Evolutionary conservation across 2,113 vertebrate genomes (phyloP), one percentile per base, ranked within the genome.

Genomic region (Rhea americana): DNA sequence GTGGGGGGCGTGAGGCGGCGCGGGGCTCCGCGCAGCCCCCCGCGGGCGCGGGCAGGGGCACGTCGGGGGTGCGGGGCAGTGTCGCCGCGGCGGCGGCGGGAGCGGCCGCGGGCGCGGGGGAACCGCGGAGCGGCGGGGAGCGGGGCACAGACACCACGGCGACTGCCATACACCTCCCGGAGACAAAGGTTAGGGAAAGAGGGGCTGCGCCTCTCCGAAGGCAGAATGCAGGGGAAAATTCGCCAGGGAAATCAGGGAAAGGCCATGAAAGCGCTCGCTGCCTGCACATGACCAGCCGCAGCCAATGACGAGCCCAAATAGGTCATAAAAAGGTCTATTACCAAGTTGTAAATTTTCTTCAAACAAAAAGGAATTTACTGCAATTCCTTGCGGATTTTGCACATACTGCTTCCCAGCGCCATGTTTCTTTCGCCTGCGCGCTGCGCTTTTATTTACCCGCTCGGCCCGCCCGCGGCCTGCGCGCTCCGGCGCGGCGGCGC

Each of bases 261-360:
- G 98, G 98, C 99, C 99, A 99, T 99, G 99, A 98, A 99, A 98
- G 98, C 98, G 97, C 98, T 98, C 98, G 97, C 98, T 98, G 98
- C 98, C 97, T 98, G 98, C 99, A 99, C 99, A 99, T 99, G 99
- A 99, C 98, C 99, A 98, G 98, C 98, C 98, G 97, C 98, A 99
- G 99, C 99, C 99, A 99, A 99, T 99, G 98, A 98, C 98, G 98
- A 98, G 97, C 98, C 98, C 98, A 98, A 98, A 97, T 98, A 98
- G 98, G 98, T 98, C 99, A 98, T 99, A 99, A 99, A 99, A 99
- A 99, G 98, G 98, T 99, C 99, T 98, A 99, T 99, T 98, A 98
- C 99, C 98, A 98, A 99, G 99, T 98, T 99, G 99, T 99, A 99
- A 99, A 99, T 99, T 99, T 98, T 99, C 98, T 98, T 98, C 98